Evolutionary conservation across 1,140 invertebrate genomes (phyloP).

Genomic region (Philopotamus ludificatus): DNA sequence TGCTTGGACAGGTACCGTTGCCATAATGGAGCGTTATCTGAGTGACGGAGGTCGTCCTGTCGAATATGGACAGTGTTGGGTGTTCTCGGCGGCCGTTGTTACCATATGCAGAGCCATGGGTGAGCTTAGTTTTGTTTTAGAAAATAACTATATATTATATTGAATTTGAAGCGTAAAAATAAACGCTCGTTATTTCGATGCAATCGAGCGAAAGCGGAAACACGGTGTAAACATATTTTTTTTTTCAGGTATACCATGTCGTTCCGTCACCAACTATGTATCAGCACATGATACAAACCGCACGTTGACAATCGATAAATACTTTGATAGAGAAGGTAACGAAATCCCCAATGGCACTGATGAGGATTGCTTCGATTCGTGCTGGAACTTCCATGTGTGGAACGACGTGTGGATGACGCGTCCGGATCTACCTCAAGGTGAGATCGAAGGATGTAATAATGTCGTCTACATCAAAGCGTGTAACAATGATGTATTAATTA

Average conservation of each 20-base stretch:
- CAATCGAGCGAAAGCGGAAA: not conserved
- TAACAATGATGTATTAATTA: slow-evolving; percentile 6
- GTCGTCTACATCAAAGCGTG: no score
- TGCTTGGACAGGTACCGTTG: slow-evolving; percentile 69
- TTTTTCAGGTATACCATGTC: slow-evolving; percentile 65
- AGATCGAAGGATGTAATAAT: no score
- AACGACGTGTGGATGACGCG: slow-evolving; percentile 81
- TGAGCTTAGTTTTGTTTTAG: slow-evolving; percentile 40
- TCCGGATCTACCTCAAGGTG: slow-evolving; percentile 67
- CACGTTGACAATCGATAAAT: slow-evolving; percentile 70
- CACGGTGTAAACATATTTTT: not conserved
- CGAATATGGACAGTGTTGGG: slow-evolving; percentile 82
- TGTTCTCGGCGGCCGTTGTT: slow-evolving; percentile 71
- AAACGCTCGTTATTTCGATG: no score
- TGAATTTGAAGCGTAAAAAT: no score
- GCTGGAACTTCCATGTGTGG: slow-evolving; percentile 85
- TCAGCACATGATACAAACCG: slow-evolving; percentile 77
- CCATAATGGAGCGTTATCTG: slow-evolving; percentile 68
- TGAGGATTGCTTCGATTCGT: slow-evolving; percentile 61
- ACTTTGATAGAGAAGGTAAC: slow-evolving; percentile 63
- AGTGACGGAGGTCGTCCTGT: slow-evolving; percentile 64
- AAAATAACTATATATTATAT: not conserved
- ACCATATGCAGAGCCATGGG: slow-evolving; percentile 64
- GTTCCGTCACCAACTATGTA: slow-evolving; percentile 74
- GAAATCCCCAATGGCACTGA: slow-evolving; percentile 62